phyloP scores from a whole-genome alignment of 1,140 invertebrate species.

The Dermatophagoides farinae region DNA sequence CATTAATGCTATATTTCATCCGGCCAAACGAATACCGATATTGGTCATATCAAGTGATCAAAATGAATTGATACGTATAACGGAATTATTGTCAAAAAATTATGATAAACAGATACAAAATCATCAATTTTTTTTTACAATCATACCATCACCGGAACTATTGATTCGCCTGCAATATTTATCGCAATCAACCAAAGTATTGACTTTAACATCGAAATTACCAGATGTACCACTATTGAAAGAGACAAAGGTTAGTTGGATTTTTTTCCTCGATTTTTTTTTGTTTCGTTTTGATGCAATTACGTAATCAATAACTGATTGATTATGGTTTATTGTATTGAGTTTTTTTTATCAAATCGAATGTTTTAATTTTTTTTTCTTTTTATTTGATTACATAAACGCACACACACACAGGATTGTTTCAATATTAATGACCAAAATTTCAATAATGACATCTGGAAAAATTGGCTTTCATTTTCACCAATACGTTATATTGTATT shows the following conservation, averaged over 20 bases:
- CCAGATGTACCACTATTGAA: neutral
- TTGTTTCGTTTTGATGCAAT: neutral
- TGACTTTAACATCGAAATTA: neutral
- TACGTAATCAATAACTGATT: too few species aligned
- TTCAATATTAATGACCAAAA: neutral
- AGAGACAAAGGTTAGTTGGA: neutral
- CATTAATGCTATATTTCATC: neutral
- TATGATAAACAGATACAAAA: neutral
- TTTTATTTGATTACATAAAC: too few species aligned
- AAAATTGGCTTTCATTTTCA: conserved; percentile 3
- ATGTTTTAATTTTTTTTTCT: neutral
- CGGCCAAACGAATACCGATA: conserved; percentile 1
- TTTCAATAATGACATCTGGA: neutral
- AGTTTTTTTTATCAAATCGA: neutral
- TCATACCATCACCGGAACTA: conserved; percentile 2
- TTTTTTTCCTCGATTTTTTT: neutral
- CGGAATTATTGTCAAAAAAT: neutral
- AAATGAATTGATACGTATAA: neutral
- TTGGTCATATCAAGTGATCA: neutral
- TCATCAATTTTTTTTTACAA: conserved; percentile 5
- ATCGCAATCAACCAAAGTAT: neutral
- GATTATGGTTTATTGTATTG: too few species aligned
- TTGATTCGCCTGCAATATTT: neutral
- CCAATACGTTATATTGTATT: neutral
- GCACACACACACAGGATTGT: neutral